phyloP scores from a whole-genome alignment of 2,113 vertebrate species.

The Peromyscus leucopus region DNA sequence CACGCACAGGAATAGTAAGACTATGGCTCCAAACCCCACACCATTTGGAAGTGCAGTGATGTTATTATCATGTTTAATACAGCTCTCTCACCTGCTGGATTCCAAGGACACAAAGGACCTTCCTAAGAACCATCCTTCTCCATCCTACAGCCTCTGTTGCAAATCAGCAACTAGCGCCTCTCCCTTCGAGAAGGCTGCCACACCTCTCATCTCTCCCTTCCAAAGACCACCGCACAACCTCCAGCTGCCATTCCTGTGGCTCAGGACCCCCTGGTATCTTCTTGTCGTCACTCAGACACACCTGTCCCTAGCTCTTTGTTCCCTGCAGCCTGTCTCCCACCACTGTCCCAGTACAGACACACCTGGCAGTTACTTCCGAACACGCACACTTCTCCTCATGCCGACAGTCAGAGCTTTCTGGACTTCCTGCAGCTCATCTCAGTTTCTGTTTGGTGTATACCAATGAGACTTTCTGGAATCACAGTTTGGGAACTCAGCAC shows the following conservation, averaged over 20 bases:
- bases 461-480: not conserved
- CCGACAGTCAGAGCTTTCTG: not conserved
- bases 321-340: not conserved
- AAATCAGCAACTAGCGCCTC: not conserved
- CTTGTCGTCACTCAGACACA: not conserved
- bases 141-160: not conserved
- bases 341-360: not conserved
- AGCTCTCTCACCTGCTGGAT: not conserved
- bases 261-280: not conserved
- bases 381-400: not conserved
- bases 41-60: not conserved
- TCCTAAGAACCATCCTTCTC: not conserved
- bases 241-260: not conserved
- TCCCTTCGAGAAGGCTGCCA: not conserved
- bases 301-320: not conserved
- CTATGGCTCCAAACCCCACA: too few relatives aligned
- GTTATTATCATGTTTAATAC: not conserved
- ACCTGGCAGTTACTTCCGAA: not conserved
- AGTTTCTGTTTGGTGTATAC: not conserved
- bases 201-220: not conserved
- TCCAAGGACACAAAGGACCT: not conserved
- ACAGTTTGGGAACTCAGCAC: not conserved
- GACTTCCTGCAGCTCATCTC: not conserved
- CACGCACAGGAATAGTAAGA: not conserved
- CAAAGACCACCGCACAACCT: not conserved